Evolutionary conservation across 2,797 vertebrate genomes (phyloP).

Genomic region (Acropternis orthonyx): DNA sequence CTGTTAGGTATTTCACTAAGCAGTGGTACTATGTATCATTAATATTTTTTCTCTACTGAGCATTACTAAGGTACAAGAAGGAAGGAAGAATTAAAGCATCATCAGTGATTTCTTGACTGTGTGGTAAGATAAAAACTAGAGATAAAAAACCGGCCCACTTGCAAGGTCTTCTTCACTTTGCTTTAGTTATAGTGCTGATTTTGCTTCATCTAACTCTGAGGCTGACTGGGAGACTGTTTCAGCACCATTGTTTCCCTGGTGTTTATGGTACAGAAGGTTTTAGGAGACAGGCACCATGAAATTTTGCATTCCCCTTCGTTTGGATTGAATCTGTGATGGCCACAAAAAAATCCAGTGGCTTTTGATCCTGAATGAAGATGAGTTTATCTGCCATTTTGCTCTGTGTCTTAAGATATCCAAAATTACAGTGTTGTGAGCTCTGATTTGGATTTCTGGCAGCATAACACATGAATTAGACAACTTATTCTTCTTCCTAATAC

Average conservation of each 20-base stretch:
- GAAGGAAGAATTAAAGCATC: not conserved
- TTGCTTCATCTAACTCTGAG: not conserved
- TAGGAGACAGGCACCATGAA: not conserved
- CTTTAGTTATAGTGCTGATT: not conserved
- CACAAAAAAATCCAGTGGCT: not conserved
- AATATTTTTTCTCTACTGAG: not conserved
- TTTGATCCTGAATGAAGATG: not conserved
- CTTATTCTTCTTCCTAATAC: conserved; percentile 57
- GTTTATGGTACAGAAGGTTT: not conserved
- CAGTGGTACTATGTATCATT: not conserved
- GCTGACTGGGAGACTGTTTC: not conserved
- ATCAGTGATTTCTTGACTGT: not conserved
- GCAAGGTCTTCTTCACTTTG: not conserved
- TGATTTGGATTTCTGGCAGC: conserved; percentile 50
- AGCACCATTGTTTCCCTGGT: not conserved
- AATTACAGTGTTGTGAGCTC: conserved; percentile 29
- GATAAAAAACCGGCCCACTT: not conserved
- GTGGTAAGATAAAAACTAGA: not conserved
- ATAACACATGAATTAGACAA: conserved; percentile 66
- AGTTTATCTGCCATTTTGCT: conserved; percentile 5
- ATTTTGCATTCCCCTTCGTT: not conserved
- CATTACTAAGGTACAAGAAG: not conserved
- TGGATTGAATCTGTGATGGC: not conserved
- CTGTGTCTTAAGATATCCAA: not conserved
- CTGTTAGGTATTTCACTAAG: not conserved